Evolutionary conservation across 2,888 invertebrate genomes (phyloP).

Genomic region (Sympetrum striolatum): DNA sequence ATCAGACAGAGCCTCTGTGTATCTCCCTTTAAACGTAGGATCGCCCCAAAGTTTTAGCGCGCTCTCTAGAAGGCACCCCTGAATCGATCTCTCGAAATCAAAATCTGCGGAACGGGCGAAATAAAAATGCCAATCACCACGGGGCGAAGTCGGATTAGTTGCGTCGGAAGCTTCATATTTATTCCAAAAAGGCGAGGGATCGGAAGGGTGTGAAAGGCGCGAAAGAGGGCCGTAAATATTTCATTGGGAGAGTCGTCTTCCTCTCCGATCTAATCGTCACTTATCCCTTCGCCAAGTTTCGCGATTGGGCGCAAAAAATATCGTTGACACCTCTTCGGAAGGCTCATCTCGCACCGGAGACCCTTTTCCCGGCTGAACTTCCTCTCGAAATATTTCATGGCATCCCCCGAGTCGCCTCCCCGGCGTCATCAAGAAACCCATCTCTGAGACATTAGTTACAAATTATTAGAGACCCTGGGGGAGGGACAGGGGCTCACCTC

Average conservation of each 20-base stretch:
- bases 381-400: conserved; percentile 15
- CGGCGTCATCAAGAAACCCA: conserved; percentile 38
- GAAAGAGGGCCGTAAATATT: too few species aligned
- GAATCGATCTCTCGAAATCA: too few species aligned
- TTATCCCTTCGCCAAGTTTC: background rate
- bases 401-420: conserved; percentile 8
- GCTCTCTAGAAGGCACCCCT: too few species aligned
- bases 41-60: too few species aligned
- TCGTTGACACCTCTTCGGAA: conserved; percentile 33
- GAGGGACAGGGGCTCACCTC: background rate
- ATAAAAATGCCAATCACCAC: background rate
- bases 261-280: conserved; percentile 5
- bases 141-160: background rate
- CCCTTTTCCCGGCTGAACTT: conserved; percentile 13
- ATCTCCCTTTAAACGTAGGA: too few species aligned
- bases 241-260: background rate
- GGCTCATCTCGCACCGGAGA: background rate
- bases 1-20: too few species aligned
- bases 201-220: too few species aligned
- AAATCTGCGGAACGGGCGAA: background rate
- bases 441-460: conserved; percentile 34
- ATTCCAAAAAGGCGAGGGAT: background rate
- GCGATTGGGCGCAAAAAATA: conserved; percentile 1
- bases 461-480: conserved; percentile 22
- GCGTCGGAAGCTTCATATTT: background rate